Base-by-base conservation (phyloP, 2,888 invertebrate genomes). In the Nomada goodeniana region DNA sequence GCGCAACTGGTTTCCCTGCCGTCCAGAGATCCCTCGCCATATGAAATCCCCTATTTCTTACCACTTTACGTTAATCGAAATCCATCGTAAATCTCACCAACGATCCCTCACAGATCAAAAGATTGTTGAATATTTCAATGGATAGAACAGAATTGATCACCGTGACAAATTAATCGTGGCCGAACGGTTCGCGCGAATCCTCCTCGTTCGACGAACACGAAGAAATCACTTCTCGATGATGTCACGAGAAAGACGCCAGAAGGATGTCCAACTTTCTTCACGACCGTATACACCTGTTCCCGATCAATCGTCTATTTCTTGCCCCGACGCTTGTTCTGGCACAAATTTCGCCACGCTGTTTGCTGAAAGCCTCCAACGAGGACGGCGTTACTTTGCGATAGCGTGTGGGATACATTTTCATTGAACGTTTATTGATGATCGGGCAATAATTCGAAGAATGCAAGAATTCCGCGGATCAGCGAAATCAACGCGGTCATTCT, bases 151-250 rank as follows among this genome's bases (percentile, higher is more conserved):
- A 10, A 47, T 47, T 65, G 36, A 36, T 36, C 7, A 36, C 36
- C 36, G 36, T 36, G 36, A 36, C 7, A 36, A 36, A 36, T 7
- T 36, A 7, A 36, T 36, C 36, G 7, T 36, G 7, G 36, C 36
- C 36, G 7, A 36, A 23, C 15, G 4, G 69, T 23, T 36, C n/a
- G n/a, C 42, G 44, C 13, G 47, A 80, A 84, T 70, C 75, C 71
- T 69, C 77, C 76, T 67, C 57, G 59, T 26, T 15, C n/a, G 26
- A 18, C n/a, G 29, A 42, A 29, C 50, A 64, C 36, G 75, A 82
- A 71, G 70, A 84, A 88, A 77, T 71, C 80, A 64, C 88, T 84
- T 83, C 82, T 81, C 82, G 86, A 59, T 69, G 82, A 76, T 80
- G 74, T 80, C 74, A 78, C 72, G 68, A 59, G 76, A 76, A 76